Base-by-base conservation (phyloP, 2,888 invertebrate species). In the Megalurothrips usitatus region DNA sequence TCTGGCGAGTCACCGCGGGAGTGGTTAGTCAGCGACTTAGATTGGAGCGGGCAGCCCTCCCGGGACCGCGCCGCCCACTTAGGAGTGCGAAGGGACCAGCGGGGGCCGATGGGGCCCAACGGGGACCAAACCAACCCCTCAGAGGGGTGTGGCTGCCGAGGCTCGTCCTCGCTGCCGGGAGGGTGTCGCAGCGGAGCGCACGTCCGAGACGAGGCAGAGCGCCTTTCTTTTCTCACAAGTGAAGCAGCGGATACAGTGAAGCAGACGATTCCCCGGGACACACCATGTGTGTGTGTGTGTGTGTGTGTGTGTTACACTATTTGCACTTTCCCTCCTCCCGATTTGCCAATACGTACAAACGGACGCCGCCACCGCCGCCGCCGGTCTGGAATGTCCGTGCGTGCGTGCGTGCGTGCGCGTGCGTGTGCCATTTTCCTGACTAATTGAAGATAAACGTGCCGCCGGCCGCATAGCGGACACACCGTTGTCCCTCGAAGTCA, bases 391-490 rank as follows among this genome's bases (percentile, higher is more conserved):
- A 52, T 12, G 52, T 19, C 52, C 1, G 19, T 52, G 52, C 14
- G 14, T 12, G 52, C 14, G 52, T 9, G 14, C 10, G 52, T 12
- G 14, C 10, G 52, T 19, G 17, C n/a, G 58, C 26, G 68, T 26
- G 11, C 68, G 26, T 23, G 68, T 75, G 68, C 68, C 68, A 26
- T 23, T 75, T 75, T 75, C 68, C 68, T 75, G 68, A 75, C 68
- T 75, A 75, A 75, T 75, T 75, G 68, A 75, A 75, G 68, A 75
- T 75, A 75, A 75, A 75, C 68, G 68, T 75, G 68, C 26, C 34
- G n/a, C n/a, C 19, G 11, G 68, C 23, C 68, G 26, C 68, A 26
- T 75, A 75, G 68, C 68, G 68, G 26, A 75, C 68, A 75, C 23
- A 9, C 68, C 68, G 68, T 75, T 75, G 68, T 75, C 68, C 10